Evolutionary conservation across 2,113 vertebrate genomes (phyloP).

Genomic region (Sinocyclocheilus grahami): DNA sequence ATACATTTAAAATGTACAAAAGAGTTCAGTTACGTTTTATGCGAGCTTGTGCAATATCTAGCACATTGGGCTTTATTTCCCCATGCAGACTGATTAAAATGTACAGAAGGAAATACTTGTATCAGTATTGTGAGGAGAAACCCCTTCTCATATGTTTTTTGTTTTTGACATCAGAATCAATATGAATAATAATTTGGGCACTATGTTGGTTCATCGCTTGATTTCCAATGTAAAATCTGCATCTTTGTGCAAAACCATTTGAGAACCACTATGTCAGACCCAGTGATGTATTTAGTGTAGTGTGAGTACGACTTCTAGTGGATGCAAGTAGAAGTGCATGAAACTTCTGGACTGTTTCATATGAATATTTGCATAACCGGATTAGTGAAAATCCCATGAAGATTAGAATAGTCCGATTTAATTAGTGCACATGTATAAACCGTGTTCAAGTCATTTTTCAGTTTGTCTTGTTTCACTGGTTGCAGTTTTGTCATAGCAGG

Average conservation of each 20-base stretch:
- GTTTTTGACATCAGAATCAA: background rate
- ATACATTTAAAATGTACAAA: too few relatives aligned
- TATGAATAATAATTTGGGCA: background rate
- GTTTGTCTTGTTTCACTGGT: background rate
- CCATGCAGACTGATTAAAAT: background rate
- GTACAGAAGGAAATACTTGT: background rate
- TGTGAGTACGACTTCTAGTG: conserved; percentile 7
- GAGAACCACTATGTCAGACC: background rate
- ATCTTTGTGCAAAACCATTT: background rate
- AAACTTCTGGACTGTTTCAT: too few relatives aligned
- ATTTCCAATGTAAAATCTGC: background rate
- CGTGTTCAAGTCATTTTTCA: too few relatives aligned
- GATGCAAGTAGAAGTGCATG: background rate
- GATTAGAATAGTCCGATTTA: background rate
- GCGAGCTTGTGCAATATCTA: background rate
- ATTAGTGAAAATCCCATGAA: background rate
- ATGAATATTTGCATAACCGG: background rate
- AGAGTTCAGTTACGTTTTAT: background rate
- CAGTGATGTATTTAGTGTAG: background rate
- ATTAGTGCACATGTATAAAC: background rate
- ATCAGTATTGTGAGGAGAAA: background rate
- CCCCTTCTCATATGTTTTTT: background rate
- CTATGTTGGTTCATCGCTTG: background rate
- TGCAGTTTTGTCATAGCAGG: background rate
- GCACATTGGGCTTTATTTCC: too few relatives aligned